These are phyloP conservation scores for Drosophila leontia DNA, from an alignment of 1,140 invertebrate genomes.

Conservation along the genomic window DNA sequence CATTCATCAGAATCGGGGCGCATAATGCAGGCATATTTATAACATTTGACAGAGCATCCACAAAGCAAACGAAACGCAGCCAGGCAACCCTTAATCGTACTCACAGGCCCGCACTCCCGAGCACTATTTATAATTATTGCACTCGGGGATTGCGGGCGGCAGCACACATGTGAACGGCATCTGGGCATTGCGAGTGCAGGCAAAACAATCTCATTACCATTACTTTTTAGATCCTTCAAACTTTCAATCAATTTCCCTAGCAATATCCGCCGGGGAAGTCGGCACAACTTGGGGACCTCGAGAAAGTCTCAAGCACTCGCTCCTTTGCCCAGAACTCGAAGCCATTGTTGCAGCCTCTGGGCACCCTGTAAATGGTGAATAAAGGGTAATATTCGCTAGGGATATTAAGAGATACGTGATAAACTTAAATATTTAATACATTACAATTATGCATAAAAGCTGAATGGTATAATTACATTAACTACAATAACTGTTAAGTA, in stretches of 20 bases:
- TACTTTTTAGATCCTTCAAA: conserved; percentile 71
- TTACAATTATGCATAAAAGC: background rate
- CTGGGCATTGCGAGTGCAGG: conserved; percentile 18
- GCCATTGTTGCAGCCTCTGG: conserved; percentile 36
- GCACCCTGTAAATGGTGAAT: no score
- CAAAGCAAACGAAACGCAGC: conserved; percentile 33
- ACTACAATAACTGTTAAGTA: no score
- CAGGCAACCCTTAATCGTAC: conserved; percentile 41
- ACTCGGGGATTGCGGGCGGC: conserved; percentile 5
- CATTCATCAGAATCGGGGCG: conserved; percentile 55
- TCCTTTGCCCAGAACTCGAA: conserved; percentile 3
- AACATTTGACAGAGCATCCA: conserved; percentile 57
- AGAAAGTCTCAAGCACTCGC: conserved; percentile 62
- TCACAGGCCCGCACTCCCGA: conserved; percentile 26
- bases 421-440: no score
- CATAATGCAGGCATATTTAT: conserved; percentile 65
- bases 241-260: conserved; percentile 80
- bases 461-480: no score
- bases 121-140: conserved; percentile 63
- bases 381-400: background rate
- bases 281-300: conserved; percentile 36
- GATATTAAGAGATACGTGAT: background rate
- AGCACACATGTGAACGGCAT: conserved; percentile 38
- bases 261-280: conserved; percentile 72
- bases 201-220: conserved; percentile 80